Conservation (phyloP, 2,888 invertebrate species). For the Nomada ruficornis region DNA sequence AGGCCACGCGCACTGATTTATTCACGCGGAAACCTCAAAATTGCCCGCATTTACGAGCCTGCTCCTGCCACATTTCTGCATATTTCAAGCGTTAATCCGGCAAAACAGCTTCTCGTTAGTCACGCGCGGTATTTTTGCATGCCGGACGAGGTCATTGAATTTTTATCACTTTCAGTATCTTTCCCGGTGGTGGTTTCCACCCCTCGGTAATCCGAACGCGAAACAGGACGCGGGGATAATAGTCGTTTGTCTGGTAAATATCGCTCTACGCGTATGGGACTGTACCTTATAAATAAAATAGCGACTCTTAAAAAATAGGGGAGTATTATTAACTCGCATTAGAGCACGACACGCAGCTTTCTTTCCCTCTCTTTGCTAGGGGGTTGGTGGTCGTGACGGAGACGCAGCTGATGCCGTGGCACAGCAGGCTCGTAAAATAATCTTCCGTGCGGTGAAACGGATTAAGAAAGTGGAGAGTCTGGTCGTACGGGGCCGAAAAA, state of each 20-base stretch:
- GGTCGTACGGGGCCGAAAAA: slow-evolving; percentile 40
- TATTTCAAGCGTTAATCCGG: not conserved
- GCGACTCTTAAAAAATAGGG: slow-evolving; percentile 79
- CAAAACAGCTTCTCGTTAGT: slow-evolving; percentile 14
- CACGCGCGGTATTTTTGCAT: slow-evolving; percentile 2
- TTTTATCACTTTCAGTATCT: slow-evolving; percentile 49
- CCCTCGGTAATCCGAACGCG: slow-evolving; percentile 47
- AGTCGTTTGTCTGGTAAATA: slow-evolving; percentile 68
- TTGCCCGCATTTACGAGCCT: not conserved
- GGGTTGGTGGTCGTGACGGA: slow-evolving; percentile 49
- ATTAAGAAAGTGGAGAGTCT: slow-evolving; percentile 69
- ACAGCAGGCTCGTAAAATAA: slow-evolving; percentile 80
- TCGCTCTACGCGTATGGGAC: slow-evolving; percentile 61
- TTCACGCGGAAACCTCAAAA: not conserved
- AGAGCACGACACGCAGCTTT: slow-evolving; percentile 71
- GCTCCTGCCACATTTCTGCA: not conserved
- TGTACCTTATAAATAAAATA: slow-evolving; percentile 79
- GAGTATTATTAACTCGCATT: slow-evolving; percentile 83
- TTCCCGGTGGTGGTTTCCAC: slow-evolving; percentile 45
- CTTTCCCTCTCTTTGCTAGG: slow-evolving; percentile 17
- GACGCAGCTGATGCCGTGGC: slow-evolving; percentile 81
- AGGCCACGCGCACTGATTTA: not conserved
- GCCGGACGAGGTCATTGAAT: slow-evolving; percentile 36
- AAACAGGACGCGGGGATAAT: slow-evolving; percentile 58
- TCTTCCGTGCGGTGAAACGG: slow-evolving; percentile 72